Percentiles rank a stretch among this genome's conserved stretches.
phyloP scores from a whole-genome alignment of 2,888 invertebrate genomes.

The Calliscelio sp. region DNA sequence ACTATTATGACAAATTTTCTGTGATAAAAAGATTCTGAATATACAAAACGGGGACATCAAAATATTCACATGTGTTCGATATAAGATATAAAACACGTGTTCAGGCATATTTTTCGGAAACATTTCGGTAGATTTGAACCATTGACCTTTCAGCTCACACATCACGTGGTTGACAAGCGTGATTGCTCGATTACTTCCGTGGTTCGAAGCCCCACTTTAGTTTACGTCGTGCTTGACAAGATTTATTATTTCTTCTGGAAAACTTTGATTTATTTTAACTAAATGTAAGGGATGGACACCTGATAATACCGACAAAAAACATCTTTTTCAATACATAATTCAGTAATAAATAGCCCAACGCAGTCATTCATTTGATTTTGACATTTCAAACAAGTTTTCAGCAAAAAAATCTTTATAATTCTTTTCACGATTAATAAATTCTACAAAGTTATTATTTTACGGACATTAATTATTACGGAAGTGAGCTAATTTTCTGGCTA shows the following conservation, averaged over 20 bases:
- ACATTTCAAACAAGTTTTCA: no score
- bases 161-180: conserved; percentile 60
- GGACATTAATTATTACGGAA: neutral
- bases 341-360: no score
- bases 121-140: conserved; percentile 30
- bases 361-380: no score
- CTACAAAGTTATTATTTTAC: no score
- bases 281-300: conserved; percentile 25
- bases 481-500: no score
- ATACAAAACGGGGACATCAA: no score
- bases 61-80: neutral
- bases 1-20: no score
- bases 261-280: conserved; percentile 43
- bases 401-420: no score
- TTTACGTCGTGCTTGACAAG: conserved; percentile 36
- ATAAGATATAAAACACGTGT: neutral
- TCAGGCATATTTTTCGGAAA: conserved; percentile 32
- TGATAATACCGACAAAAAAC: conserved; percentile 7
- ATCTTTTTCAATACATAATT: neutral
- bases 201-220: conserved; percentile 52
- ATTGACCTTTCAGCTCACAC: conserved; percentile 35
- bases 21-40: no score
- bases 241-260: conserved; percentile 58
- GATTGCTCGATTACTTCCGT: conserved; percentile 65
- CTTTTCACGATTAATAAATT: no score